These are phyloP conservation scores for Arbacia lixula DNA, from an alignment of 53 echinoderm and acorn worm genomes.

Conservation along the genomic window DNA sequence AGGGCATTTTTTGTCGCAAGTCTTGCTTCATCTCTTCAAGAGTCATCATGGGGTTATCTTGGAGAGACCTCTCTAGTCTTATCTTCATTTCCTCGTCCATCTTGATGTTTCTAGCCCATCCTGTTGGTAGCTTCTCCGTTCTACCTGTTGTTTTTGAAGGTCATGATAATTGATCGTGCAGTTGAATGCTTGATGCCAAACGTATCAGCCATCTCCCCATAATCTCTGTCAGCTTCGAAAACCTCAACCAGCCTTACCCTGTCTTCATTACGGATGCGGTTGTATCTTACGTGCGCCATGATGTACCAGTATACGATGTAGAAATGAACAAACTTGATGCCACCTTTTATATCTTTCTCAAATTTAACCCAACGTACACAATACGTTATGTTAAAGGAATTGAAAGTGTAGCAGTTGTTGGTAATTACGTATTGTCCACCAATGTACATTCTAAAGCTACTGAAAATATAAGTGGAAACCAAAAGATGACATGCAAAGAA, in stretches of 20 bases:
- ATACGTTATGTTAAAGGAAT: slow-evolving; percentile 6
- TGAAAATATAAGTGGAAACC: not conserved
- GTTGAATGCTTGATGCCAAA: slow-evolving; percentile 10
- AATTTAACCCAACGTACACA: slow-evolving; percentile 10
- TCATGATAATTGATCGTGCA: not conserved
- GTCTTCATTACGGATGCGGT: slow-evolving; percentile 20
- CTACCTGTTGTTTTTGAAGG: slow-evolving; percentile 3
- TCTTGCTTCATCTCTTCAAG: slow-evolving; percentile 6
- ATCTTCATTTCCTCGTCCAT: slow-evolving; percentile 30
- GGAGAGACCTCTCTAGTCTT: not conserved
- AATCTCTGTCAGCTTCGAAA: not conserved
- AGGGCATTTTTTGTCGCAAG: not conserved
- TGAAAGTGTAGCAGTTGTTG: slow-evolving; percentile 10
- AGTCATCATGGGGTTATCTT: slow-evolving; percentile 22
- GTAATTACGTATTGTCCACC: slow-evolving; percentile 3
- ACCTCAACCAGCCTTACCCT: slow-evolving; percentile 1
- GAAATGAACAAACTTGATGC: slow-evolving; percentile 27
- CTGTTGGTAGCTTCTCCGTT: slow-evolving; percentile 14
- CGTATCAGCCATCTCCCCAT: not conserved
- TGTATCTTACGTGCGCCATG: slow-evolving; percentile 12
- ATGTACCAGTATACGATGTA: slow-evolving; percentile 4
- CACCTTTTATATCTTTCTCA: slow-evolving; percentile 21
- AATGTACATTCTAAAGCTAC: slow-evolving; percentile 10
- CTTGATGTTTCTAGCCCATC: slow-evolving; percentile 7
- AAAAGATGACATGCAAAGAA: slow-evolving; percentile 16